Conservation (phyloP, 2,797 vertebrate species). For the Lagorchestes hirsutus region DNA sequence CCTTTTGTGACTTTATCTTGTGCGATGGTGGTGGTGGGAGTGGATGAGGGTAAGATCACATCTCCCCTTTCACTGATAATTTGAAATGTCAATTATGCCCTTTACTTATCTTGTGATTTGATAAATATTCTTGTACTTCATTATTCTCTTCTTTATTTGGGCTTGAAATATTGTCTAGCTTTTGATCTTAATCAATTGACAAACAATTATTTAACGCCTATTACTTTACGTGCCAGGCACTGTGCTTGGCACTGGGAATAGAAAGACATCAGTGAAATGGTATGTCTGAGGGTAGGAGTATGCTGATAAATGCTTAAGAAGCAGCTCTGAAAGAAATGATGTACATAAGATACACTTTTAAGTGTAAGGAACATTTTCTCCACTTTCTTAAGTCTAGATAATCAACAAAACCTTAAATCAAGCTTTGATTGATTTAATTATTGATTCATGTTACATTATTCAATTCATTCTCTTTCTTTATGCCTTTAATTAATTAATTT, state of each 20-base stretch:
- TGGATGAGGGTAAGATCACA: neutral
- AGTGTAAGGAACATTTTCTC: neutral
- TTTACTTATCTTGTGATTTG: neutral
- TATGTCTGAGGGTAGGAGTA: neutral
- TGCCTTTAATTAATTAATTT: no score
- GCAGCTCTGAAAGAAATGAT: neutral
- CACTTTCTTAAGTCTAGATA: neutral
- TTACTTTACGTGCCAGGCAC: neutral
- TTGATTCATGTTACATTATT: neutral
- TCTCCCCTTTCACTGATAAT: neutral
- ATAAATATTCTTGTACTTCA: neutral
- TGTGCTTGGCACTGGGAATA: neutral
- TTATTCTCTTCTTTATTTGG: neutral
- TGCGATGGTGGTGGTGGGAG: neutral
- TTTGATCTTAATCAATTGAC: neutral
- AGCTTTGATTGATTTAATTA: neutral
- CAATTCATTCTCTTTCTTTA: no score
- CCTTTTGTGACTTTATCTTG: neutral
- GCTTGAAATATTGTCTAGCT: neutral
- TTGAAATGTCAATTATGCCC: neutral
- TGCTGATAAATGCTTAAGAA: neutral
- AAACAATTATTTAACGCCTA: neutral
- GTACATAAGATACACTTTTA: neutral
- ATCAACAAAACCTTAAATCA: neutral
- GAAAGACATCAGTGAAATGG: neutral